phyloP scores from a whole-genome alignment of 1,140 invertebrate species.

The Druon quercuslanigerum region DNA sequence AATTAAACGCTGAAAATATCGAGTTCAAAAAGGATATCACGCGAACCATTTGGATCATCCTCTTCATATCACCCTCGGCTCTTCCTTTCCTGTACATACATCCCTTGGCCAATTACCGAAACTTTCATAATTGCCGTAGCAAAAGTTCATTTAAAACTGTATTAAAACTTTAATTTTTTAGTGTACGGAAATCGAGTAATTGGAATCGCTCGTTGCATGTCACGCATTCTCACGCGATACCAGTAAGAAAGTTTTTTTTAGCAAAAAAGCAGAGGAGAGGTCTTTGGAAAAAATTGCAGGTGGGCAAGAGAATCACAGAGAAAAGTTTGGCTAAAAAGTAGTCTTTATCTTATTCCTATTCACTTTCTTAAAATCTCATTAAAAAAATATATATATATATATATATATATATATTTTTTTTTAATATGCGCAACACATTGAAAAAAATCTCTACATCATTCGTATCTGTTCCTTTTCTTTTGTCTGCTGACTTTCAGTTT shows the following conservation, averaged over 20 bases:
- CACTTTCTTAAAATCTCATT: not conserved
- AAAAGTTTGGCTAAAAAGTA: not conserved
- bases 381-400: too few relatives aligned
- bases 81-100: conserved; percentile 43
- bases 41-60: conserved; percentile 44
- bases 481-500: not conserved
- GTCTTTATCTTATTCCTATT: not conserved
- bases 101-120: conserved; percentile 63
- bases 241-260: conserved; percentile 53
- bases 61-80: conserved; percentile 46
- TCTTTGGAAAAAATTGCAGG: not conserved
- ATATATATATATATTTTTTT: too few relatives aligned
- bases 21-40: conserved; percentile 54
- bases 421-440: not conserved
- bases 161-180: conserved; percentile 72
- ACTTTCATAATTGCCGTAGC: conserved; percentile 66
- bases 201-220: conserved; percentile 54
- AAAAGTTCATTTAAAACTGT: conserved; percentile 65
- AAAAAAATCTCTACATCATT: not conserved
- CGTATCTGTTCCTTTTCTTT: not conserved
- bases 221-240: conserved; percentile 59
- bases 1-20: conserved; percentile 50
- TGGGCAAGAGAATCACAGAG: not conserved
- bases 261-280: not conserved
- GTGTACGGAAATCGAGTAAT: conserved; percentile 52